Base-by-base conservation (phyloP, 2,888 invertebrate species). In the Teleiodes luculella region DNA sequence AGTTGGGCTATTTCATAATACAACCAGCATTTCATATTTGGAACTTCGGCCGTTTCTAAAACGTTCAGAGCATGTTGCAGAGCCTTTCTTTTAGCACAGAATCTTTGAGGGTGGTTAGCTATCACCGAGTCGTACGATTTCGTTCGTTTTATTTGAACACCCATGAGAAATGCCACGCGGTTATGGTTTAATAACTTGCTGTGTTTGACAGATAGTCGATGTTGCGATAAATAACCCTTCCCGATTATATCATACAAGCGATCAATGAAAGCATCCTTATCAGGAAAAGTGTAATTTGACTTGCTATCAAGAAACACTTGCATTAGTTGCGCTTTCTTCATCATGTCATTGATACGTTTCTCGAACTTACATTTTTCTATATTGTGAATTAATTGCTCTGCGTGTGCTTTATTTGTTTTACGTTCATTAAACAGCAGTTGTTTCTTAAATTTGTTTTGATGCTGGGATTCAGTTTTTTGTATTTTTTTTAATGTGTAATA, bases 51-150 rank as follows among this genome's bases (percentile, higher is more conserved):
- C 84, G 86, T 86, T 35, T 88, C 86, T 6, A 88, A 70, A 20
- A 75, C 73, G 1, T 68, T 63, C 6, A 69, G 59, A 0, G 83
- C 80, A 64, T 78, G 86, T 46, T 77, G 74, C 1, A 78, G 83
- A 7, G 86, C 86, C 55, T 75, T 68, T 65, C 82, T 79, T 46
- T 80, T 76, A 57, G 86, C 86, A 49, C 81, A 75, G 45, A 85
- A 86, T 61, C 86, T 86, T 60, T 82, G 77, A 33, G 88, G 88
- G 68, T 83, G 87, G 57, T 73, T 84, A 10, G 85, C 86, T 74
- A 86, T 81, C 0, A 88, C 88, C n/a, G 88, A 88, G 60, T 88
- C 88, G 62, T 80, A 87, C 3, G 87, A 86, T n/a, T 66, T 75
- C 1, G 86, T 83, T 3, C 87, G 79, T 1, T 85, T 84, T 0